Percentiles rank a stretch among this genome's conserved stretches.
phyloP scores from a whole-genome alignment of 2,797 vertebrate species.

The Hippoglossus hippoglossus region DNA sequence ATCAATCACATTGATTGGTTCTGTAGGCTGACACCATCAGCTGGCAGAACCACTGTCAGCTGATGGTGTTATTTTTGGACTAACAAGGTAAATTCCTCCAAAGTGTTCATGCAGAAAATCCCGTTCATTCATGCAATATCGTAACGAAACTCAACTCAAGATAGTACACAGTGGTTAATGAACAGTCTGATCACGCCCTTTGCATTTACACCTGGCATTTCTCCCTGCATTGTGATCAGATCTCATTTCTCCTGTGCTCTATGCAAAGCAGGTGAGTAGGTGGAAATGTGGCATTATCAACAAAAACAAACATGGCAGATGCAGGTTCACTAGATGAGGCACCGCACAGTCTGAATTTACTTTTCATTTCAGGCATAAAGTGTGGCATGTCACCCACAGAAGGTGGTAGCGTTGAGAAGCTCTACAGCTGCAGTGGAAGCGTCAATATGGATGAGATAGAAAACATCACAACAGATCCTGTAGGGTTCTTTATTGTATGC shows the following conservation, averaged over 20 bases:
- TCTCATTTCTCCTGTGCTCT: slow-evolving; percentile 37
- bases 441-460: neutral
- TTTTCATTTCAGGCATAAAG: slow-evolving; percentile 11
- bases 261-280: slow-evolving; percentile 39
- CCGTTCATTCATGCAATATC: neutral
- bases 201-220: slow-evolving; percentile 52
- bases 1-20: slow-evolving; percentile 57
- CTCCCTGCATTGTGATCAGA: slow-evolving; percentile 29
- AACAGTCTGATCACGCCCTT: slow-evolving; percentile 41
- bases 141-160: neutral
- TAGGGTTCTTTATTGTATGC: neutral
- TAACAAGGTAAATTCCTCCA: neutral
- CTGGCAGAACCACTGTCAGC: too few relatives aligned
- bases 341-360: slow-evolving; percentile 11
- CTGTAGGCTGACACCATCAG: too few relatives aligned
- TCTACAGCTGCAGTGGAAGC: slow-evolving; percentile 8
- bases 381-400: slow-evolving; percentile 28
- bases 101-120: neutral
- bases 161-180: slow-evolving; percentile 3
- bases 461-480: neutral
- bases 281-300: slow-evolving; percentile 53
- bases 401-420: neutral
- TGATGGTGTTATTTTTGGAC: neutral
- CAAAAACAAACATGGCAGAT: slow-evolving; percentile 60
- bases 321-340: slow-evolving; percentile 10